phyloP scores from a whole-genome alignment of 2,113 vertebrate genomes.

The Picathartes gymnocephalus region DNA sequence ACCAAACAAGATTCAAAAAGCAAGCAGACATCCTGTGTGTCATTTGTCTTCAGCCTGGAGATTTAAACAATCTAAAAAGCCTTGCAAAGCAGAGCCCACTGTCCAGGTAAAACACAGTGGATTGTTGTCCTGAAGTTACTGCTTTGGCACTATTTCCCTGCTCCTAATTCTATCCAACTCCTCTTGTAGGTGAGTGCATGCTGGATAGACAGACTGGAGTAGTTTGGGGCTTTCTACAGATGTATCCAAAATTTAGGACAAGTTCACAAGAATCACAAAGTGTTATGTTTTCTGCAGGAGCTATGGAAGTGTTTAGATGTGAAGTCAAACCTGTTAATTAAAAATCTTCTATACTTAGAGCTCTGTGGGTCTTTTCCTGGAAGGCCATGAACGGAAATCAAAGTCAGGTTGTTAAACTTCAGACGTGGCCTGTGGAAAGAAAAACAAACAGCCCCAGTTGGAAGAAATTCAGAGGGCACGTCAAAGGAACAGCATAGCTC shows the following conservation, averaged over 20 bases:
- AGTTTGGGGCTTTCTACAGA: neutral
- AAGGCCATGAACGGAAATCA: conserved; percentile 87
- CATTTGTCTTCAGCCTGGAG: neutral
- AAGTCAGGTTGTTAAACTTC: conserved; percentile 88
- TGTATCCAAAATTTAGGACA: neutral
- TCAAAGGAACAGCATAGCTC: neutral
- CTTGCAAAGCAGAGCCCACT: neutral
- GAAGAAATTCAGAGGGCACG: neutral
- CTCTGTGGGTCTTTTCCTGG: conserved; percentile 60
- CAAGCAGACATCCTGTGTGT: neutral
- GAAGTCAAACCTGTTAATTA: conserved; percentile 83
- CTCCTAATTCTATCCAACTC: neutral
- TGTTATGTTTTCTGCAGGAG: neutral
- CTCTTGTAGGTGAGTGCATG: neutral
- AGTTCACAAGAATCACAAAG: neutral
- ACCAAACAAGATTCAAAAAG: neutral
- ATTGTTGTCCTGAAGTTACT: neutral
- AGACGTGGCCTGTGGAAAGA: conserved; percentile 80
- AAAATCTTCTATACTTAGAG: conserved; percentile 72
- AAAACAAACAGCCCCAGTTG: neutral
- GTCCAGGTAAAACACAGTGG: neutral
- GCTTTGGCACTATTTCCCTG: neutral
- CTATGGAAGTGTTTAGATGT: neutral
- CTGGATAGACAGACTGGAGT: neutral
- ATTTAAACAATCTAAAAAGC: neutral